These are phyloP conservation scores for Brachymystax lenok DNA, from an alignment of 2,797 vertebrate species.

Conservation along the genomic window DNA sequence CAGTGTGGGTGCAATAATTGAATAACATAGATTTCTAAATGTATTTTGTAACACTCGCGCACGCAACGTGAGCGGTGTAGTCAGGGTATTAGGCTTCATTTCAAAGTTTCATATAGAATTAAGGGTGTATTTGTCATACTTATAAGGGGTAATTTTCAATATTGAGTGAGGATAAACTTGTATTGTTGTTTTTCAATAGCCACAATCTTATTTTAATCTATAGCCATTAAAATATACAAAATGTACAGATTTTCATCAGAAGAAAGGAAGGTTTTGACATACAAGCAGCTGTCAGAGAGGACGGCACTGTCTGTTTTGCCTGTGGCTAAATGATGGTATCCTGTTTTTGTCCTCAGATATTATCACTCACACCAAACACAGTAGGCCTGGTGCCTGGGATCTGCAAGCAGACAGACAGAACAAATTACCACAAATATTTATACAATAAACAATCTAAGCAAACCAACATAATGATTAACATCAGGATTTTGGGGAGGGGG, in stretches of 20 bases:
- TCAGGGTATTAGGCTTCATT: background rate
- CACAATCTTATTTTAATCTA: background rate
- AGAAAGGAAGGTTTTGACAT: background rate
- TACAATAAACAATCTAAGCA: background rate
- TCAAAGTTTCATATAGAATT: background rate
- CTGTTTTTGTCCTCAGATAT: background rate
- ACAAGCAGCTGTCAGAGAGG: background rate
- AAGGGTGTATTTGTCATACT: background rate
- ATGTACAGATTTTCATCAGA: background rate
- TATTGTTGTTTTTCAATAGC: background rate
- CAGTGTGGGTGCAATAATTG: too few species aligned
- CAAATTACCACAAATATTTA: background rate
- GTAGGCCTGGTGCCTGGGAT: background rate
- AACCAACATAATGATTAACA: background rate
- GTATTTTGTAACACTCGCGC: too few species aligned
- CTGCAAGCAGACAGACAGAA: background rate
- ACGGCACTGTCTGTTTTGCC: background rate
- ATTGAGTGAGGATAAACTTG: background rate
- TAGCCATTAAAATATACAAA: background rate
- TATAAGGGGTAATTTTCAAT: background rate
- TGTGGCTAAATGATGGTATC: background rate
- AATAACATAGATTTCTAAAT: too few species aligned
- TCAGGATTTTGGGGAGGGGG: slow-evolving; percentile 4
- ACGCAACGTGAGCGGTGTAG: too few species aligned
- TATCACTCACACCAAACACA: background rate